Evolutionary conservation across 23 tunicate species (phyloP).

Genomic region (Styela plicata): DNA sequence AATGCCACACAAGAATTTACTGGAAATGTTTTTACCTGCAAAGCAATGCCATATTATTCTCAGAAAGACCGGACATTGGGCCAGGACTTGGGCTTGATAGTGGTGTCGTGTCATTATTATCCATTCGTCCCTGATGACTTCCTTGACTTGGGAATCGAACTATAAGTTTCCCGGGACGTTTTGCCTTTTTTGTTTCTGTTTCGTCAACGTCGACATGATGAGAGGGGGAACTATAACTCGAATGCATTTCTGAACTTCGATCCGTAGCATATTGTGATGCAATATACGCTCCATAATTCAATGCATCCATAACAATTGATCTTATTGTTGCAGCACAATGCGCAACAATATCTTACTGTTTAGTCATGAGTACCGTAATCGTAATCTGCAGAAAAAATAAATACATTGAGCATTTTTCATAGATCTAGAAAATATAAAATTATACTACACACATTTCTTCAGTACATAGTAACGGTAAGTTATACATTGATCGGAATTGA

Average conservation of each 20-base stretch:
- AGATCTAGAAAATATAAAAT: too few species aligned
- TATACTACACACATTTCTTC: too few species aligned
- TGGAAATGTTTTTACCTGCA: too few species aligned
- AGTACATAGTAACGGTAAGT: too few species aligned
- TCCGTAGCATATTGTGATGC: constrained; percentile 28
- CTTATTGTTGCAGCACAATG: background rate
- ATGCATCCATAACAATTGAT: constrained; percentile 21
- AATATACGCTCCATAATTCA: constrained; percentile 19
- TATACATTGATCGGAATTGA: too few species aligned
- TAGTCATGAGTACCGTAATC: too few species aligned
- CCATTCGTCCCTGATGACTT: background rate
- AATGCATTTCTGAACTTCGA: background rate
- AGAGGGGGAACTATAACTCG: background rate
- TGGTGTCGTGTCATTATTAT: constrained; percentile 4
- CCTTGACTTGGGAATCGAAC: background rate
- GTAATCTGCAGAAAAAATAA: too few species aligned
- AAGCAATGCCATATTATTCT: background rate
- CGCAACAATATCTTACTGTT: background rate
- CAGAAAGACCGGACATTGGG: background rate
- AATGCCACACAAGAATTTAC: background rate
- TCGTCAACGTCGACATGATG: constrained; percentile 3
- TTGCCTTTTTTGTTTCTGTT: background rate
- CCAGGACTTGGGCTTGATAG: constrained; percentile 10
- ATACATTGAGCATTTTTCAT: too few species aligned
- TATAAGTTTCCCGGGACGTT: background rate